Base-by-base conservation (phyloP, 2,797 vertebrate genomes). In the Xiphophorus birchmanni region DNA sequence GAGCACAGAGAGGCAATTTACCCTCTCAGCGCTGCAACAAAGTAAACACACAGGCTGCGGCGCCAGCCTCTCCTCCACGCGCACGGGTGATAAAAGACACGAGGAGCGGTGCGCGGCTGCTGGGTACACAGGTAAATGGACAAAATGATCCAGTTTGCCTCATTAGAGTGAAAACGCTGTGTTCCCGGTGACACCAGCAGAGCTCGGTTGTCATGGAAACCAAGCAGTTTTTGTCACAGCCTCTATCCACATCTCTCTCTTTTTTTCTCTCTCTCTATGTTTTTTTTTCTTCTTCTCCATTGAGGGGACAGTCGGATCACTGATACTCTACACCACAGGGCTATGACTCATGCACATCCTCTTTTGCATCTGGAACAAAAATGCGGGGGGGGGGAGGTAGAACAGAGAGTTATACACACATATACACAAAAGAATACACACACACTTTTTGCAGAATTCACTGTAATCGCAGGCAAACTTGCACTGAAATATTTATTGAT, bases 141-240 rank as follows among this genome's bases (percentile, higher is more conserved):
- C 89, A 74, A 90, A 92, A 94, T 92, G 92, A 95, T 94, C 93
- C 82, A 80, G 91, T 90, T 93, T 92, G 91, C 86, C 87, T 95
- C 93, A 94, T 95, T 95, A 95, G 88, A 87, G 88, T 84, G 75
- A 81, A 32, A 89, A 88, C 90, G 42, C 56, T 73, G 47, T 91
- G 94, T 94, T 93, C 93, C 92, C 74, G 72, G 81, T 42, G 40
- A 88, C 85, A 79, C 84, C 77, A 23, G 86, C 78, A 48, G 84
- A 87, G 85, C 82, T 0, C 2, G 77, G 95, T 96, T 88, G 94
- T 87, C 94, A 94, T 95, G 93, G 95, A 82, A 94, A 96, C 93
- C 75, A 42, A 74, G 80, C 86, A 79, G 90, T 84, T 86, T 65
- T 93, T 93, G 93, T 95, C 91, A 88, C 91, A 90, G 91, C 75